phyloP scores from a whole-genome alignment of 2,797 vertebrate genomes.

The Micropoecilia bifurca region DNA sequence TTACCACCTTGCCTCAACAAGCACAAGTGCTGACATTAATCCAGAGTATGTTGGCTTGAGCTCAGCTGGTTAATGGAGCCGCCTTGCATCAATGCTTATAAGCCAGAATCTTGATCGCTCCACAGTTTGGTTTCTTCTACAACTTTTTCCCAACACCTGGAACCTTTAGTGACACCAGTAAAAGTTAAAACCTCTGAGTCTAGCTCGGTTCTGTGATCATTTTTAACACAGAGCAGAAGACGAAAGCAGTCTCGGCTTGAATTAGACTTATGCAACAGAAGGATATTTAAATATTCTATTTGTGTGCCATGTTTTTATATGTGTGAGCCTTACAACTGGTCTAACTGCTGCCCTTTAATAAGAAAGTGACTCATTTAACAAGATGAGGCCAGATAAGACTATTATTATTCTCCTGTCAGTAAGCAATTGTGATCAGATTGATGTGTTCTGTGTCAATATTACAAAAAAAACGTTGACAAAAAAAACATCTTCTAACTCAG shows the following conservation, averaged over 20 bases:
- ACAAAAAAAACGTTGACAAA: constrained; percentile 48
- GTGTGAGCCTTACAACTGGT: constrained; percentile 20
- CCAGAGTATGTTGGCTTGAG: constrained; percentile 38
- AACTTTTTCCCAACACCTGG: constrained; percentile 7
- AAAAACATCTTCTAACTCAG: constrained; percentile 44
- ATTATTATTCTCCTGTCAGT: neutral
- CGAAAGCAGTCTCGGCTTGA: constrained; percentile 11
- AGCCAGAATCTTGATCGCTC: constrained; percentile 14
- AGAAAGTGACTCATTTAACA: constrained; percentile 28
- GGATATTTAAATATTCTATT: constrained; percentile 30
- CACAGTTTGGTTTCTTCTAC: constrained; percentile 18
- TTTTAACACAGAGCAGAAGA: constrained; percentile 28
- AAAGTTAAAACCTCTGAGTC: constrained; percentile 24
- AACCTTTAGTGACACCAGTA: constrained; percentile 26
- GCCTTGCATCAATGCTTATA: constrained; percentile 26
- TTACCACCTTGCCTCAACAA: constrained; percentile 30
- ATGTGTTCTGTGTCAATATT: constrained; percentile 28
- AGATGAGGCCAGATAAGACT: neutral
- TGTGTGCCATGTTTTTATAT: constrained; percentile 13
- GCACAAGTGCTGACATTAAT: constrained; percentile 45
- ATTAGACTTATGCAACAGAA: constrained; percentile 35
- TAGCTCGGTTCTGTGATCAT: constrained; percentile 21
- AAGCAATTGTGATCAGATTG: constrained; percentile 22
- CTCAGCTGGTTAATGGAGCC: constrained; percentile 3
- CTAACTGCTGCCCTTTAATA: constrained; percentile 22